Percentiles rank a stretch among this genome's conserved stretches.
Conservation (phyloP, 2,113 vertebrate genomes). For the Cheilinus undulatus region DNA sequence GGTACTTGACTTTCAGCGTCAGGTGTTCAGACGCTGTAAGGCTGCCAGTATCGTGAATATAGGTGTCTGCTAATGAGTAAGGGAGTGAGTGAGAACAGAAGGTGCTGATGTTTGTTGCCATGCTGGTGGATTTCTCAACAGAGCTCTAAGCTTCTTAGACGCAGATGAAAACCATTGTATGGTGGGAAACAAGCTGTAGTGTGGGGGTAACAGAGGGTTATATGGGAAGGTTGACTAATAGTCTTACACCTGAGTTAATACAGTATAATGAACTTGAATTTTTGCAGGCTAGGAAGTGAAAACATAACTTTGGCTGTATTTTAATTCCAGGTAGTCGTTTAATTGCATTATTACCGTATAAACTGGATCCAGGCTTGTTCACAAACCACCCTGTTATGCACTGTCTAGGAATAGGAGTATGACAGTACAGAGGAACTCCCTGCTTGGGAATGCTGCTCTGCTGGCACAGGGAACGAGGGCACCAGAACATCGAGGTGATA, state of each 20-base stretch:
- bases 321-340: constrained; percentile 14
- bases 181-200: constrained; percentile 39
- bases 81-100: constrained; percentile 29
- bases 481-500: constrained; percentile 34
- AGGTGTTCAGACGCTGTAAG: constrained; percentile 20
- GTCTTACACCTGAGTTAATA: constrained; percentile 13
- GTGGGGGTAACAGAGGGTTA: background rate
- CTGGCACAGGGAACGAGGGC: constrained; percentile 50
- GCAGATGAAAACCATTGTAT: constrained; percentile 39
- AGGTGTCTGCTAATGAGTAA: constrained; percentile 19
- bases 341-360: constrained; percentile 3
- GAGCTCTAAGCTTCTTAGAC: constrained; percentile 62
- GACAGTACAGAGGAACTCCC: constrained; percentile 65
- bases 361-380: background rate
- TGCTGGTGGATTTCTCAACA: constrained; percentile 62
- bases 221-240: background rate
- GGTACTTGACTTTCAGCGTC: constrained; percentile 55
- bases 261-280: background rate
- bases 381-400: constrained; percentile 13
- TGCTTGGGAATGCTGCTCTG: constrained; percentile 69
- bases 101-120: constrained; percentile 45
- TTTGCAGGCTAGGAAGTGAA: background rate
- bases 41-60: background rate
- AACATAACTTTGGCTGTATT: background rate
- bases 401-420: constrained; percentile 49